Percentiles rank a stretch among this genome's conserved stretches.
phyloP scores from a whole-genome alignment of 2,888 invertebrate genomes.

The Calameuta pallipes region DNA sequence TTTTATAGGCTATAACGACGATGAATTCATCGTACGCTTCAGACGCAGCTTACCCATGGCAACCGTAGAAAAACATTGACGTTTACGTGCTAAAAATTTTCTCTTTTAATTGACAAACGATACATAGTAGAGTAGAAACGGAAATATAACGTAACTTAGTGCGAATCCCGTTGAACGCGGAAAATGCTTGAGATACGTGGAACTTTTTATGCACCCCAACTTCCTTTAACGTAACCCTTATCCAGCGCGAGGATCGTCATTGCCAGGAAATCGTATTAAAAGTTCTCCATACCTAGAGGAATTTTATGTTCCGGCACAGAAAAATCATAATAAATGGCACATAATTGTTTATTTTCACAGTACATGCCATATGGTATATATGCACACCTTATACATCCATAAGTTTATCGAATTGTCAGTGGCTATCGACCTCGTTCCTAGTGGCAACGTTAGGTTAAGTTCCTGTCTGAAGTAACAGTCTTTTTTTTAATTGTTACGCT shows the following conservation, averaged over 20 bases:
- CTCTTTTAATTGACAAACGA: neutral
- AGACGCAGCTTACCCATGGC: neutral
- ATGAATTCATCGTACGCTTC: neutral
- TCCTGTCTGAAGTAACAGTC: slow-evolving; percentile 36
- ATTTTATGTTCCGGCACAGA: neutral
- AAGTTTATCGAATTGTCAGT: neutral
- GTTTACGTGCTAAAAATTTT: neutral
- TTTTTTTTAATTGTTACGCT: slow-evolving; percentile 42
- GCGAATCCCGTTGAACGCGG: neutral
- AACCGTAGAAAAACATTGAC: neutral
- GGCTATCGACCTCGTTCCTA: slow-evolving; percentile 35
- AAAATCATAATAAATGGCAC: neutral
- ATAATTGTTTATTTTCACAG: neutral
- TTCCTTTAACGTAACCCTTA: neutral
- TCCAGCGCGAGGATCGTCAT: neutral
- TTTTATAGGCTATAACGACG: neutral
- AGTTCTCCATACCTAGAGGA: neutral
- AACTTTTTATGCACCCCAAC: neutral
- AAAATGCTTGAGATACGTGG: neutral
- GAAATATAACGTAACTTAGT: neutral
- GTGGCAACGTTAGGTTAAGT: slow-evolving; percentile 1
- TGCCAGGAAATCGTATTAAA: neutral
- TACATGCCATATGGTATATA: neutral
- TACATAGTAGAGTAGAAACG: neutral
- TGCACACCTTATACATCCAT: neutral